Base-by-base conservation (phyloP, 2,797 vertebrate genomes). In the Heteromormyrus szaboi region DNA sequence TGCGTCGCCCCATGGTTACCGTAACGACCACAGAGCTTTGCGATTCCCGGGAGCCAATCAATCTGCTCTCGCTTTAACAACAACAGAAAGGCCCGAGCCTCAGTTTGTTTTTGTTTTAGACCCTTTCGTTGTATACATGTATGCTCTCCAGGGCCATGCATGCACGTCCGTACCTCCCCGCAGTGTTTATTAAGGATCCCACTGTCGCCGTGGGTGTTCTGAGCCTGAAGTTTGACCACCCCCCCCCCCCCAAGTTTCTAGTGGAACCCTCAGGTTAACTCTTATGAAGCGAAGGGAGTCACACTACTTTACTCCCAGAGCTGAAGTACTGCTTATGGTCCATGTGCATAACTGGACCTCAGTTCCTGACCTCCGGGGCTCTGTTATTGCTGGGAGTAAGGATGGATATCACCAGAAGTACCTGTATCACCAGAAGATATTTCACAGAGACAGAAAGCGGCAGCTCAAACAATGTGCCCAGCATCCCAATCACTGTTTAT, bases 1-100 rank as follows among this genome's bases (percentile, higher is more conserved):
- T 87, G 54, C 56, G 37, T 46, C 19, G 54, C 29, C 54, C 86
- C 86, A 62, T 87, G 56, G 86, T 87, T 87, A 62, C 86, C 56
- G 86, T 87, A 87, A 87, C 86, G 56, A 87, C 86, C 56, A 62
- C 56, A 87, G 51, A 86, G 85, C 53, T 62, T 62, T 14, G 17
- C 6, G 56, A 62, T 59, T 54, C 85, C 33, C 85, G 59, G 14
- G 85, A 62, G 85, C 29, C 85, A 87, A 62, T 87, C 85, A 87
- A 33, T 41, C 85, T 41, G 48, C 51, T 33, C 29, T 54, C 11
- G 29, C 33, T 59, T 41, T 59, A 54, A 56, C 44, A 85, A 29
- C 48, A 53, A 54, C 22, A 54, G 37, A 86, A 86, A 85, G 11
- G 14, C 53, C 85, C 19, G 14, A 62, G 25, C 37, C 4, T 46